phyloP scores from a whole-genome alignment of 2,113 vertebrate genomes.

The Lipophrys pholis region DNA sequence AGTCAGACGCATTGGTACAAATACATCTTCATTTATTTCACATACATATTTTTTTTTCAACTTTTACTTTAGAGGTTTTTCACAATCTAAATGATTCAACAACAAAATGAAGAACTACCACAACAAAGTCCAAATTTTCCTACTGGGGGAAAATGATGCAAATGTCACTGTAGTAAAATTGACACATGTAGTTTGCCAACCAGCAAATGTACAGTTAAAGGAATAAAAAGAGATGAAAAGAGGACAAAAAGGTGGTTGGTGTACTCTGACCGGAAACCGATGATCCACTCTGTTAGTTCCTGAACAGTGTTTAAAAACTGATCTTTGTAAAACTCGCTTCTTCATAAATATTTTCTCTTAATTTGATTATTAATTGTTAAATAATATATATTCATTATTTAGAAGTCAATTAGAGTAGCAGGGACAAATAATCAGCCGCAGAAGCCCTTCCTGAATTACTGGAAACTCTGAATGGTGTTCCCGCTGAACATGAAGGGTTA shows the following conservation, averaged over 20 bases:
- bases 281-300: slow-evolving; percentile 49
- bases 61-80: slow-evolving; percentile 80
- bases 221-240: slow-evolving; percentile 74
- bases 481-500: slow-evolving; percentile 63
- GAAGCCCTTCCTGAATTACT: slow-evolving; percentile 79
- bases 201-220: slow-evolving; percentile 74
- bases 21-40: slow-evolving; percentile 87
- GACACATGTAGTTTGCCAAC: slow-evolving; percentile 78
- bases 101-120: slow-evolving; percentile 89
- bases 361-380: slow-evolving; percentile 67
- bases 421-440: slow-evolving; percentile 67
- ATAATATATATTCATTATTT: slow-evolving; percentile 77
- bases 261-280: slow-evolving; percentile 52
- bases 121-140: slow-evolving; percentile 85
- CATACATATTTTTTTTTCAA: slow-evolving; percentile 82
- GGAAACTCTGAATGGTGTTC: slow-evolving; percentile 70
- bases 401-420: slow-evolving; percentile 68
- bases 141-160: slow-evolving; percentile 78
- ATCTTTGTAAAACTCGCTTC: slow-evolving; percentile 68
- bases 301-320: slow-evolving; percentile 62
- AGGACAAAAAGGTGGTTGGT: slow-evolving; percentile 70
- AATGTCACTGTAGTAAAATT: slow-evolving; percentile 78
- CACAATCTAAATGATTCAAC: slow-evolving; percentile 88
- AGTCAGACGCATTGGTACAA: slow-evolving; percentile 77
- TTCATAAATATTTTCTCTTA: slow-evolving; percentile 69